These are phyloP conservation scores for Gobionotothen gibberifrons DNA, from an alignment of 2,797 vertebrate species.

Conservation along the genomic window DNA sequence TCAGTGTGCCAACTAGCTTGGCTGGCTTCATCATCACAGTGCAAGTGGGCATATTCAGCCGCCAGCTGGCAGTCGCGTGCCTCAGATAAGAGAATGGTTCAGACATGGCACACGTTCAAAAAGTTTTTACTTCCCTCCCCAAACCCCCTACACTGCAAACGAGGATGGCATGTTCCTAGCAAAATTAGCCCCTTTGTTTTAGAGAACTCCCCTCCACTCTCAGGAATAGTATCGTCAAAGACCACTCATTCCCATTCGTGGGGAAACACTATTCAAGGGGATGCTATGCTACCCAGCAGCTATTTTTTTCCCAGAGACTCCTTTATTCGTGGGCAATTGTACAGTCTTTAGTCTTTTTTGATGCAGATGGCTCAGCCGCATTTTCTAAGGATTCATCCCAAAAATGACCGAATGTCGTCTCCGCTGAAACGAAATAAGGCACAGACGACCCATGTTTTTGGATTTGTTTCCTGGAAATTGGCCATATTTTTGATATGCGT, in stretches of 20 bases:
- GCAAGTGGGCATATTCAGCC: slow-evolving; percentile 87
- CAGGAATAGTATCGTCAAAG: slow-evolving; percentile 87
- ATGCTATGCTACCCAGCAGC: slow-evolving; percentile 74
- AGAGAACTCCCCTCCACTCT: slow-evolving; percentile 87
- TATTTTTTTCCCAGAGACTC: slow-evolving; percentile 67
- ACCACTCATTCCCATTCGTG: slow-evolving; percentile 77
- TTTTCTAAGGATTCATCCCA: slow-evolving; percentile 59
- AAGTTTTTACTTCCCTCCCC: slow-evolving; percentile 87
- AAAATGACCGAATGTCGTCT: slow-evolving; percentile 54
- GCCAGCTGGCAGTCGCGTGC: slow-evolving; percentile 90
- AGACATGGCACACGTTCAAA: slow-evolving; percentile 90
- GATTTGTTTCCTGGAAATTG: slow-evolving; percentile 75
- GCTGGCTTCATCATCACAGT: slow-evolving; percentile 82
- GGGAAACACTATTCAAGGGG: slow-evolving; percentile 70
- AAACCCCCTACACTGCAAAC: slow-evolving; percentile 87
- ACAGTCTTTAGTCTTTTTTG: slow-evolving; percentile 52
- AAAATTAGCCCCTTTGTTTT: slow-evolving; percentile 85
- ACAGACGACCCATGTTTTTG: slow-evolving; percentile 61
- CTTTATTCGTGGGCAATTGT: slow-evolving; percentile 56
- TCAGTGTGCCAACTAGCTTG: slow-evolving; percentile 84
- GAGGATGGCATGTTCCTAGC: slow-evolving; percentile 89
- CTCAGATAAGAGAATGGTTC: slow-evolving; percentile 88
- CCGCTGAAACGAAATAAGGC: slow-evolving; percentile 48
- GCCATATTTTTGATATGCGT: slow-evolving; percentile 66
- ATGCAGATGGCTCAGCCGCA: slow-evolving; percentile 43